These are phyloP conservation scores for Steatocranus sp. DNA, from an alignment of 2,797 vertebrate species.

Conservation along the genomic window DNA sequence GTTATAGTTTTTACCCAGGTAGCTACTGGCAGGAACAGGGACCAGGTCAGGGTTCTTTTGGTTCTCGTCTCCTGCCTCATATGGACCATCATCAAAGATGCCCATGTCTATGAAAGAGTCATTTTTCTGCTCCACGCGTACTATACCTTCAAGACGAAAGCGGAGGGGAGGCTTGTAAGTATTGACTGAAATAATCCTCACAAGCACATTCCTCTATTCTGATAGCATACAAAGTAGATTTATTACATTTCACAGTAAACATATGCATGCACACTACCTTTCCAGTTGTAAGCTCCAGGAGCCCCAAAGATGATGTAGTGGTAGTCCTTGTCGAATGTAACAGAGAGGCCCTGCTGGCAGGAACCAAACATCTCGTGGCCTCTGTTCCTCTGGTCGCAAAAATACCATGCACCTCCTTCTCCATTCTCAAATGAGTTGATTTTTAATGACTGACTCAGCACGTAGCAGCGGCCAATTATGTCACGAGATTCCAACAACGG, in stretches of 20 bases:
- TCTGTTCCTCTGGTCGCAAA: conserved; percentile 81
- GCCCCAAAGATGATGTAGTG: conserved; percentile 95
- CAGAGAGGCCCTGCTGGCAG: conserved; percentile 95
- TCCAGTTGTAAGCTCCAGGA: conserved; percentile 96
- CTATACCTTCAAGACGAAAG: conserved; percentile 78
- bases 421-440: conserved; percentile 1
- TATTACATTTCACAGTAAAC: not conserved
- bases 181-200: not conserved
- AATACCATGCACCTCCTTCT: conserved; percentile 87
- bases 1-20: conserved; percentile 82
- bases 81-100: conserved; percentile 88
- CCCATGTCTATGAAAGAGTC: conserved; percentile 76
- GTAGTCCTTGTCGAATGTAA: conserved; percentile 88
- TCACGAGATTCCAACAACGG: conserved; percentile 79
- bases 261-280: conserved; percentile 78
- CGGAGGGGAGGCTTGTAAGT: not conserved
- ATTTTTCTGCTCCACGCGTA: conserved; percentile 91
- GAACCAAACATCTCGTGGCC: conserved; percentile 93
- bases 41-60: conserved; percentile 74
- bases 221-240: not conserved
- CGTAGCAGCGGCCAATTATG: conserved; percentile 90
- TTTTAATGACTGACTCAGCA: conserved; percentile 85
- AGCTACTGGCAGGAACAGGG: conserved; percentile 90
- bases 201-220: not conserved
- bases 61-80: conserved; percentile 86